Evolutionary conservation across 2,888 invertebrate genomes (phyloP).

Genomic region (Syrphus vitripennis): DNA sequence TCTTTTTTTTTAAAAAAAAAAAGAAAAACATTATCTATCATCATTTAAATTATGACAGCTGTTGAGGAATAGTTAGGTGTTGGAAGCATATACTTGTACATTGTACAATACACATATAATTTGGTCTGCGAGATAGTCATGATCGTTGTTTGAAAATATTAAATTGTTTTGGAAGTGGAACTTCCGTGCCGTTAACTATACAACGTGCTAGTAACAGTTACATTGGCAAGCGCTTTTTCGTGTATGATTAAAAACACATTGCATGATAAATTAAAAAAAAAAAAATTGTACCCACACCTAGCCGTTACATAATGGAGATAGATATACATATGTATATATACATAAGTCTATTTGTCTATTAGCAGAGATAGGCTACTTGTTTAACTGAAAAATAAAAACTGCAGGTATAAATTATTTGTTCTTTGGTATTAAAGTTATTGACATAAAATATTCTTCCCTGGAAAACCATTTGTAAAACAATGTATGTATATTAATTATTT

Average conservation of each 20-base stretch:
- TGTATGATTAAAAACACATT: conserved; percentile 45
- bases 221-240: background rate
- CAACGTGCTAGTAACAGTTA: background rate
- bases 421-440: background rate
- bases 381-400: background rate
- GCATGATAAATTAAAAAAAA: conserved; percentile 26
- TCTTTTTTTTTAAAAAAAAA: background rate
- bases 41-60: conserved; percentile 64
- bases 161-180: conserved; percentile 64
- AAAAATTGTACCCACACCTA: background rate
- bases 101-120: too few relatives aligned
- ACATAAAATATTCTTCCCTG: background rate
- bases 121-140: background rate
- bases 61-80: conserved; percentile 1
- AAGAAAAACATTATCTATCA: conserved; percentile 57
- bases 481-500: too few relatives aligned
- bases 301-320: conserved; percentile 28
- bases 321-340: background rate
- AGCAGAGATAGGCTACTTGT: background rate
- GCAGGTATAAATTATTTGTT: background rate
- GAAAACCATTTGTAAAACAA: too few relatives aligned
- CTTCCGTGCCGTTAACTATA: conserved; percentile 56
- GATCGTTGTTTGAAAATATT: conserved; percentile 30
- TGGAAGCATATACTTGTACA: background rate
- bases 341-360: background rate